Evolutionary conservation across 2,888 invertebrate genomes (phyloP), one percentile per base, ranked within the genome.

Genomic region (Tenthredo scrophulariae): DNA sequence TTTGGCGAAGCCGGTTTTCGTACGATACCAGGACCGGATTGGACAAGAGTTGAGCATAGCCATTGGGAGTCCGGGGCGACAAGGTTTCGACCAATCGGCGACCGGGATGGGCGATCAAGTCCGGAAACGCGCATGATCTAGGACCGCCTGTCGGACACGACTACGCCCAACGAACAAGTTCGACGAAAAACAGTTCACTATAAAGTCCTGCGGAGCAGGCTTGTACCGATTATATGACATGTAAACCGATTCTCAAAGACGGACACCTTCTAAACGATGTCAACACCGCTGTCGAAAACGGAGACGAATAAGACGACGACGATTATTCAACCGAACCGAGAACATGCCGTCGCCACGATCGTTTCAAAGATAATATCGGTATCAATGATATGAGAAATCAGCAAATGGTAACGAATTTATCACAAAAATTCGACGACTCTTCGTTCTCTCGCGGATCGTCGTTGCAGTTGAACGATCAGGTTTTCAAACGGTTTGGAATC

Each of bases 1-100:
- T 89, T 90, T 85, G 83, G 84, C 84, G 43, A 65, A 67, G 62
- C 75, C 58, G 87, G 89, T 83, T 84, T 84, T 86, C 82, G 85
- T 33, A 70, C 86, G 92, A 86, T 92, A 93, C 93, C 92, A 92
- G 89, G 37, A 87, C 87, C 86, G 87, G 85, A 93, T 94, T 94
- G 94, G 94, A 85, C 86, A 88, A 80, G 85, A 33, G 80, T 40
- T 33, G 40, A 37, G 80, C 58, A 58, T 62, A 29, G 58, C 80
- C 62, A 80, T 80, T 80, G 80, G 80, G 62, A 37, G 80, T 40
- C 62, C 22, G 13, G 5, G 6, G 22, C 9, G 15, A 10, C 22
- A 22, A 18, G 40, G 26, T 13, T 22, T 67, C 88, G 89, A 90
- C 93, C 92, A 92, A 92, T 93, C 88, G 88, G 88, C 86, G 89